These are phyloP conservation scores for Dasypolia templi DNA, from an alignment of 2,888 invertebrate genomes.

Conservation along the genomic window DNA sequence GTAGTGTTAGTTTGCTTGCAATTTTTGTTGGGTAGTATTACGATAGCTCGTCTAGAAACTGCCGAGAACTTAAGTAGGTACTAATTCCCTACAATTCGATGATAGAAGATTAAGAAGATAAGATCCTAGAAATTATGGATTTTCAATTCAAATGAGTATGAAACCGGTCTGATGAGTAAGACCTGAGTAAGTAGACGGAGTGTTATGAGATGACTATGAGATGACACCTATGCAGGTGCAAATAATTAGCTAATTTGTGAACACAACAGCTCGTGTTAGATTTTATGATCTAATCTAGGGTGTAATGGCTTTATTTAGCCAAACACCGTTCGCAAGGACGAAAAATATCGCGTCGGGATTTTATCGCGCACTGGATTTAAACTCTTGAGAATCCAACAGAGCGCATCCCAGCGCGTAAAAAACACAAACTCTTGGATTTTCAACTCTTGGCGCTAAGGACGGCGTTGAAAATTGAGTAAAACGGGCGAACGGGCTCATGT, in stretches of 20 bases:
- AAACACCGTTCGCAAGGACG: no score
- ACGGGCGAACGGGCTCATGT: no score
- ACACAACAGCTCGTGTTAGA: conserved; percentile 13
- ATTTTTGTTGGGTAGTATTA: background rate
- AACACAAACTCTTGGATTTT: no score
- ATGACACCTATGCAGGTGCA: background rate
- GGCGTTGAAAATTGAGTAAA: no score
- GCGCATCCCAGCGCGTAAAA: no score
- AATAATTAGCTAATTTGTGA: conserved; percentile 34
- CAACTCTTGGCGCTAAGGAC: no score
- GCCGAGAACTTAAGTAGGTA: background rate
- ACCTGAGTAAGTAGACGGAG: background rate
- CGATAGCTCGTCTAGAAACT: background rate
- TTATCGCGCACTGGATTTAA: no score
- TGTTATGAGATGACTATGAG: background rate
- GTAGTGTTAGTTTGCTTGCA: background rate
- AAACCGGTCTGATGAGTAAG: conserved; percentile 23
- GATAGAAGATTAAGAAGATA: background rate
- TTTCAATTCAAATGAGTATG: background rate
- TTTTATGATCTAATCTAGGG: background rate
- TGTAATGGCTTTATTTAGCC: background rate
- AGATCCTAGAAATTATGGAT: background rate
- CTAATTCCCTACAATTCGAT: background rate
- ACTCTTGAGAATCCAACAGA: no score
- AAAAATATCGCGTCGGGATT: no score